Evolutionary conservation across 2,797 vertebrate genomes (phyloP), one percentile per base, ranked within the genome.

Genomic region (Corythornis leucogaster): DNA sequence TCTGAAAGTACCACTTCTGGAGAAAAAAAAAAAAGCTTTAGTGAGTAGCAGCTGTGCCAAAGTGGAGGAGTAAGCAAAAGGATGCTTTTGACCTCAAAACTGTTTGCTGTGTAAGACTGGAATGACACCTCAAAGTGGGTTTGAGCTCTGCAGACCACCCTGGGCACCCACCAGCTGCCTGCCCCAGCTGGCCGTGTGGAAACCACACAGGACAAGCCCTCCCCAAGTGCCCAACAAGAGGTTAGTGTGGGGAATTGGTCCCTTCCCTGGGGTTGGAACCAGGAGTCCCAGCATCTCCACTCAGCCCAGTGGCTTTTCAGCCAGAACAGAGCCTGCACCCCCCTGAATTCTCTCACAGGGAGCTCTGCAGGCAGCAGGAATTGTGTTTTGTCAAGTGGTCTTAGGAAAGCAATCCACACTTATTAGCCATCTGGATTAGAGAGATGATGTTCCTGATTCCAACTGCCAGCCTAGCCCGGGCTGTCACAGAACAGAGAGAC

Each of bases 401-500:
- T 91, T 88, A 84, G 83, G 31, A 88, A 91, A 92, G 74, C 80
- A 83, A 92, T 92, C 74, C 88, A 79, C 82, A 51, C 76, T 74
- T 93, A 92, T 96, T 92, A 94, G 77, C 88, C 88, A 69, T 55
- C 83, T 81, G 90, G 83, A 84, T 92, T 81, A 92, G 88, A 91
- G 90, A 76, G 87, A 94, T 62, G 20, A 76, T 73, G 74, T 48
- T 86, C 92, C 66, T 81, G 89, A 81, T 91, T 90, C 74, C 57
- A 66, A 66, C 80, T 66, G 92, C 94, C 88, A 53, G 74, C 70
- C 50, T 69, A 73, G 88, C 70, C 63, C 40, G 85, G 77, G 63
- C 68, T 83, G 76, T 48, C 88, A 53, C 45, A 59, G 83, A 55
- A 11, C 6, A 66, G 85, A 80, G 64, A 76, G 62, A 79, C 57